Percentiles rank a stretch among this genome's conserved stretches.
Evolutionary conservation across 2,797 vertebrate species (phyloP).

Genomic region (Tympanoctomys barrerae): DNA sequence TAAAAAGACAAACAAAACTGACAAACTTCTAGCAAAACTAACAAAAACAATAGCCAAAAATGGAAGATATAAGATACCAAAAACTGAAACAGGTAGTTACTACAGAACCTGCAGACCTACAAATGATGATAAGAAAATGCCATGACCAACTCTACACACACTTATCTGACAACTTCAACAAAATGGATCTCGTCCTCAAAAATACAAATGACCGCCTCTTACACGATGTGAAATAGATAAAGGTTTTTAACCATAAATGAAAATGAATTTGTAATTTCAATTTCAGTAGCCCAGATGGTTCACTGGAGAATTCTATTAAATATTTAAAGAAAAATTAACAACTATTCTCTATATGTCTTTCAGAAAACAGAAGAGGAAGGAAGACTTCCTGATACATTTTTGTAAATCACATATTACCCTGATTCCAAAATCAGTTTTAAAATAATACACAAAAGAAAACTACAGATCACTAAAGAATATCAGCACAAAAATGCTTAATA

Average conservation of each 20-base stretch:
- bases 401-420: background rate
- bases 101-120: background rate
- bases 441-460: background rate
- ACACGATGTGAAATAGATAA: background rate
- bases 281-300: background rate
- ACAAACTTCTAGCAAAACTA: conserved; percentile 10
- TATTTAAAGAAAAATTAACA: conserved; percentile 50
- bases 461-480: background rate
- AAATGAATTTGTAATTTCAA: conserved; percentile 41
- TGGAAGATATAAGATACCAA: background rate
- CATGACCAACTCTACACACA: background rate
- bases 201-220: background rate
- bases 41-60: background rate
- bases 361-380: background rate
- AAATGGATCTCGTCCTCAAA: background rate
- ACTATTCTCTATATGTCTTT: background rate
- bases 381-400: background rate
- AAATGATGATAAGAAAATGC: background rate
- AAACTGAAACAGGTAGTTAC: background rate
- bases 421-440: conserved; percentile 29
- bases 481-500: background rate
- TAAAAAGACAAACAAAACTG: background rate
- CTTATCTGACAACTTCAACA: background rate
- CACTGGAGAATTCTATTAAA: conserved; percentile 30
- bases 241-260: background rate